Evolutionary conservation across 2,888 invertebrate genomes (phyloP).

Genomic region (Bellardia pandia): DNA sequence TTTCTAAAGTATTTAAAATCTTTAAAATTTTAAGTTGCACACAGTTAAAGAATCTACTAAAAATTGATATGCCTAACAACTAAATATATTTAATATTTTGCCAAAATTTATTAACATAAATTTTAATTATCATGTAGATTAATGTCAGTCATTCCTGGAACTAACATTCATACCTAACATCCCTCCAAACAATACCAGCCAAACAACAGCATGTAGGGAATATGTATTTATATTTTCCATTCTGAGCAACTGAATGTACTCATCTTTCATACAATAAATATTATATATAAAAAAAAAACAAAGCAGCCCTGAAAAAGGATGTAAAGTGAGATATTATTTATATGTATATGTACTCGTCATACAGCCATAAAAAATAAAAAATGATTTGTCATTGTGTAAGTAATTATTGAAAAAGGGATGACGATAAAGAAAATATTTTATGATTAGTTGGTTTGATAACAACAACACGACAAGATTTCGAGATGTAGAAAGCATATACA

Average conservation of each 20-base stretch:
- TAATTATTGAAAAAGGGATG: conserved; percentile 50
- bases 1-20: no score
- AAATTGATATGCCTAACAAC: neutral
- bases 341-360: no score
- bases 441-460: conserved; percentile 52
- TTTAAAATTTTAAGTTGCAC: no score
- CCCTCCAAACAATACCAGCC: conserved; percentile 8
- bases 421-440: conserved; percentile 49
- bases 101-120: neutral
- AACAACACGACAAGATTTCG: neutral
- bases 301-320: neutral
- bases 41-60: no score
- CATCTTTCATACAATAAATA: neutral
- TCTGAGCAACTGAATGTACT: neutral
- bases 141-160: conserved; percentile 48
- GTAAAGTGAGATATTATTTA: conserved; percentile 35
- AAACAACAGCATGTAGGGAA: neutral
- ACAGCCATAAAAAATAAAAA: neutral
- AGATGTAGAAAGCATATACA: neutral
- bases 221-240: neutral
- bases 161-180: neutral
- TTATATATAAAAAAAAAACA: neutral
- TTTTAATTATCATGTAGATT: conserved; percentile 38
- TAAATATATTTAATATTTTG: no score
- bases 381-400: conserved; percentile 57